Base-by-base conservation (phyloP, 2,888 invertebrate species). In the Aphidoletes aphidimyza region DNA sequence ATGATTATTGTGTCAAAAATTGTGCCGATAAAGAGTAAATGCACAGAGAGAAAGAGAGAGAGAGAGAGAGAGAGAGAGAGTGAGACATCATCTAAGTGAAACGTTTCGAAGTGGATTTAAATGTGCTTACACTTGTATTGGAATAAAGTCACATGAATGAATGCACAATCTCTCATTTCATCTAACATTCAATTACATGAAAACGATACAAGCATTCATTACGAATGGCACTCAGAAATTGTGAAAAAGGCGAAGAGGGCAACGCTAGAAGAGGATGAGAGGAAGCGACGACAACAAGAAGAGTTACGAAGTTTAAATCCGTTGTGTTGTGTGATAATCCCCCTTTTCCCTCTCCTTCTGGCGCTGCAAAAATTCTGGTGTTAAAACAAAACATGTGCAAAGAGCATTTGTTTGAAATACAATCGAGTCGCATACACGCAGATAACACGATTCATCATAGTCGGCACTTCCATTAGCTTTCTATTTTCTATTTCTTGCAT, bases 1-100 rank as follows among this genome's bases (percentile, higher is more conserved):
- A 69, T 69, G 69, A 69, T 69, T 69, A 69, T 69, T 69, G 69
- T 69, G 69, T 69, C 69, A 69, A 69, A 69, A 54, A 54, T 69
- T 26, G 34, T 69, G 26, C 69, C 26, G 26, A 69, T 69, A 69
- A 69, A 34, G 11, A 42, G 42, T 42, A 42, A 14, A 42, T 42
- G 42, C 42, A 42, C 42, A 42, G 42, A n/a, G n/a, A n/a, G n/a
- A n/a, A n/a, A n/a, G n/a, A n/a, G n/a, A n/a, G n/a, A n/a, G n/a
- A n/a, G n/a, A n/a, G n/a, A n/a, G n/a, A n/a, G n/a, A n/a, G n/a
- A n/a, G n/a, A n/a, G n/a, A n/a, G n/a, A n/a, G n/a, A n/a, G n/a
- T n/a, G n/a, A 69, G 34, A 69, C 69, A 30, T 69, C 30, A 69
- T 69, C 30, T 30, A 14, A 69, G 8, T 69, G 69, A 69, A 69